Evolutionary conservation across 2,113 vertebrate species (phyloP), one percentile per base, ranked within the genome.

Genomic region (Hypanus sabinus): DNA sequence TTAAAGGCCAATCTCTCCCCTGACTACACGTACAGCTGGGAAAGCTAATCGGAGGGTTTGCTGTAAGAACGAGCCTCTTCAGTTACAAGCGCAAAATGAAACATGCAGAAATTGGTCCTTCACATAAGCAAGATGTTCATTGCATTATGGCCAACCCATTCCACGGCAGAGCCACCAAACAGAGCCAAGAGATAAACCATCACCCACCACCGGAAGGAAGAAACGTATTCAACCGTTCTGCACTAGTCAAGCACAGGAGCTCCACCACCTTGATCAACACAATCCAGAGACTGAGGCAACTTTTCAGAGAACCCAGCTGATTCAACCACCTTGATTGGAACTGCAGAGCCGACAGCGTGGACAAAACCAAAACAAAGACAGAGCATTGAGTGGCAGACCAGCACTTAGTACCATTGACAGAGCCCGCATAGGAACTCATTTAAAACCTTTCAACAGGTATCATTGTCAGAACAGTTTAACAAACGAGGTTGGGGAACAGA

Each of bases 91-190:
- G 24, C 11, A 27, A 75, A 55, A 1, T 73, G 46, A 93, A 70
- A 20, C 91, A 93, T 93, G 91, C 91, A 73, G 91, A 93, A 93
- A 93, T 38, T 46, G 33, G 14, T 71, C 36, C 85, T 65, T 90
- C 85, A 33, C 12, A 22, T 38, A 55, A 83, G 80, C 38, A 22
- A 38, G 22, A 46, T 8, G 60, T 88, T 60, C 24, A n/a, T 88
- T 62, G 24, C 5, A 30, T 88, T 88, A 60, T 1, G 60, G n/a
- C 62, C 60, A 65, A 6, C n/a, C 30, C n/a, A 88, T 18, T n/a
- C 60, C 27, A 83, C 24, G 46, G 3, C 80, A 24, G 22, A 57
- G 46, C 80, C 85, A 33, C 60, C 30, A 65, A 90, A 16, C 81
- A 62, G 75, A 68, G 36, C 94, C 20, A 33, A 27, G 60, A 77